Evolutionary conservation across 1,140 invertebrate species (phyloP), one percentile per base, ranked within the genome.

Genomic region (Hycleus phaleratus): DNA sequence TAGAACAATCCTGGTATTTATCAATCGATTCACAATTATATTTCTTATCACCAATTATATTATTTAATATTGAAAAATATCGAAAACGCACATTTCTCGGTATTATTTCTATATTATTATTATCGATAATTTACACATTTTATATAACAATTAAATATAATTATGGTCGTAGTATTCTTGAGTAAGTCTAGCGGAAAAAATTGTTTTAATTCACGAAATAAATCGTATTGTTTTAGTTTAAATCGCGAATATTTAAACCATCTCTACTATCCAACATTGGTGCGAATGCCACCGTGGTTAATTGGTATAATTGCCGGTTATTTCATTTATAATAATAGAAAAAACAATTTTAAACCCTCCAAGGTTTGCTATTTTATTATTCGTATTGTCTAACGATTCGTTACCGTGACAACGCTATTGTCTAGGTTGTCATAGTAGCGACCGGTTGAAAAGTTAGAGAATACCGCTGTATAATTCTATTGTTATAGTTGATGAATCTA

Each of bases 1-100:
- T 73, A n/a, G 51, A 44, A 3, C 70, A 72, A 11, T 58, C 68
- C 4, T 74, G 73, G 73, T 73, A 73, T 47, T 59, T 73, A 18
- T 61, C 69, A n/a, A 66, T 67, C 5, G 72, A 73, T 52, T 74
- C 70, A 69, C 73, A 73, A 32, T 56, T 71, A 7, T 70, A 65
- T 53, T 63, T 59, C 48, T 25, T 73, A 25, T 66, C 71, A 7
- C 73, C 71, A 25, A 24, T 73, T 2, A 65, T 73, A n/a, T 46
- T 73, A 2, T 68, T 51, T 6, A 12, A 7, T 6, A 26, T 59
- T 10, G 52, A 38, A 12, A 59, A 48, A 48, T 39, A 26, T 39
- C 49, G 49, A n/a, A 38, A 12, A 11, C 26, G 26, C 40, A 48
- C 45, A n/a, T 18, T 59, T 8, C 5, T 47, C 2, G 39, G 11